phyloP scores from a whole-genome alignment of 2,113 vertebrate genomes.

The Argyrosomus japonicus region DNA sequence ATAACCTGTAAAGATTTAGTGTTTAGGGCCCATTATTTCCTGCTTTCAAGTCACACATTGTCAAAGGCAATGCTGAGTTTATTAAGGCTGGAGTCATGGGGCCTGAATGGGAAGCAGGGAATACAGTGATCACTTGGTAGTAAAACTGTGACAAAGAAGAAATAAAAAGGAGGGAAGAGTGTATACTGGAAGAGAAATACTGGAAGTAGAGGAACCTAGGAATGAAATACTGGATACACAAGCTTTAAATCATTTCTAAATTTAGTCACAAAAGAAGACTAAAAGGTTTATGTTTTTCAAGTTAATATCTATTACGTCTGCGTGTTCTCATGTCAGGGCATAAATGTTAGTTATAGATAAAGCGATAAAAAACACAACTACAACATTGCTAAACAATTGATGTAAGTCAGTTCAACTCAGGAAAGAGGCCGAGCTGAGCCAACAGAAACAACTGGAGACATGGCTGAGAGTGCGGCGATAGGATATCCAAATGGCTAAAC shows the following conservation, averaged over 20 bases:
- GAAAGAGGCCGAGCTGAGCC: slow-evolving; percentile 34
- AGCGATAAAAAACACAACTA: background rate
- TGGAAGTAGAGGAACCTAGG: background rate
- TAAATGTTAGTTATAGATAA: background rate
- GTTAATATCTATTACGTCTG: background rate
- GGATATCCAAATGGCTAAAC: slow-evolving; percentile 54
- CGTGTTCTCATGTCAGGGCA: background rate
- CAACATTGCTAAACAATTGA: slow-evolving; percentile 1
- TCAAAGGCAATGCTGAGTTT: slow-evolving; percentile 81
- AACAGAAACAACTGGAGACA: slow-evolving; percentile 51
- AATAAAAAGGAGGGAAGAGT: slow-evolving; percentile 24
- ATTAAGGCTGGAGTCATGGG: slow-evolving; percentile 75
- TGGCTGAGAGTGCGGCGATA: slow-evolving; percentile 36
- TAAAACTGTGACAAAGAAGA: slow-evolving; percentile 63
- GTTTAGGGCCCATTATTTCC: slow-evolving; percentile 86
- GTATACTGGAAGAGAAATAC: slow-evolving; percentile 13
- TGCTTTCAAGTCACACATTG: slow-evolving; percentile 85
- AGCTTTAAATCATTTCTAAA: background rate
- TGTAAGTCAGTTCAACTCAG: slow-evolving; percentile 22
- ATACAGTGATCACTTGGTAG: slow-evolving; percentile 60
- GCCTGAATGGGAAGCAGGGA: slow-evolving; percentile 50
- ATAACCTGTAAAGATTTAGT: slow-evolving; percentile 85
- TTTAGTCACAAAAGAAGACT: background rate
- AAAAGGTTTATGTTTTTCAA: background rate
- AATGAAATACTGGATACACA: background rate